A percentile compares a stretch with the other conserved stretches of the same genome.
Evolutionary conservation across 2,888 invertebrate species (phyloP).

Genomic region (Synanthedon vespiformis): DNA sequence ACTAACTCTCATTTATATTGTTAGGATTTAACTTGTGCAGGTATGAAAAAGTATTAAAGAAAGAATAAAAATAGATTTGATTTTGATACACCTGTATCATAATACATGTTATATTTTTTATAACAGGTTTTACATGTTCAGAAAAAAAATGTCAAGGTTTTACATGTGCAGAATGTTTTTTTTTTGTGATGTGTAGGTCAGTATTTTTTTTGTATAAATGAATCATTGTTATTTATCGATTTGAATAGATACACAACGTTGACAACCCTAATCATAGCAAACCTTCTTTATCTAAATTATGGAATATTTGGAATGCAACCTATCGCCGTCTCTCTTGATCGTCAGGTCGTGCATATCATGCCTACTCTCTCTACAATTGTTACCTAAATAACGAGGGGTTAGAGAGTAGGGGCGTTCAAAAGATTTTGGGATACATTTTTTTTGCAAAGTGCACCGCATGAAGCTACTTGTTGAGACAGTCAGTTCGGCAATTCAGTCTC

Average conservation of each 20-base stretch:
- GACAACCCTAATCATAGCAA: conserved; percentile 66
- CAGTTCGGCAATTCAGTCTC: not conserved
- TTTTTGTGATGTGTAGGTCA: no score
- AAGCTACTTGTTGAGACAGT: not conserved
- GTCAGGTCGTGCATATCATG: conserved; percentile 16
- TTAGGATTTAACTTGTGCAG: no score
- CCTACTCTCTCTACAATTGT: conserved; percentile 35
- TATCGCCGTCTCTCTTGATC: conserved; percentile 39
- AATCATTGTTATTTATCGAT: not conserved
- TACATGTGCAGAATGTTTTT: no score
- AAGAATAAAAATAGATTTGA: no score
- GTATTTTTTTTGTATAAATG: not conserved
- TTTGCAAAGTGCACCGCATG: conserved; percentile 55
- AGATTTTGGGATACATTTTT: conserved; percentile 63
- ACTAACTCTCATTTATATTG: no score
- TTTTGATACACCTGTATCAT: no score
- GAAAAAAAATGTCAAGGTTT: no score
- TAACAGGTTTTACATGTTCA: no score
- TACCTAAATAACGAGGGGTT: conserved; percentile 54
- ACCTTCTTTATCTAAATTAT: conserved; percentile 67
- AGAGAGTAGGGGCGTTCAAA: conserved; percentile 58
- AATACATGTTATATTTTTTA: no score
- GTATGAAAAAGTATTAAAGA: no score
- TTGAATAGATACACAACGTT: conserved; percentile 2
- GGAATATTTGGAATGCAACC: conserved; percentile 67